Conservation (phyloP, 2,888 invertebrate genomes). For the Eupithecia subfuscata region DNA sequence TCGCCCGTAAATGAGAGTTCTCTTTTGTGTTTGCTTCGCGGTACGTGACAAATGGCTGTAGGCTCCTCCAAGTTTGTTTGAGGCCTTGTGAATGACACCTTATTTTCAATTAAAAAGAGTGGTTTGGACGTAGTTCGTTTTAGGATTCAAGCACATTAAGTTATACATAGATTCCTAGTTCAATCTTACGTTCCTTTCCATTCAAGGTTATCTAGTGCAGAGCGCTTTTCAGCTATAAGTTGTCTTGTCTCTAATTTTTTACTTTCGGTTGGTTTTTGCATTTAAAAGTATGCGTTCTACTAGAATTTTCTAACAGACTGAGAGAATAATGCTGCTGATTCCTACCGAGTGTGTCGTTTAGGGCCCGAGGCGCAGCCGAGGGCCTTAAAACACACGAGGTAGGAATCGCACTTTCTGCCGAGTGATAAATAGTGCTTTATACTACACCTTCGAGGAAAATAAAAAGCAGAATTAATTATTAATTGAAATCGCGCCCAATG, state of each 20-base stretch:
- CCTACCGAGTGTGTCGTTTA: too few species aligned
- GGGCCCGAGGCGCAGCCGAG: too few species aligned
- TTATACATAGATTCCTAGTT: background rate
- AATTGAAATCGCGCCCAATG: too few species aligned
- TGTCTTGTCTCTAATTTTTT: background rate
- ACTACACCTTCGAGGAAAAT: too few species aligned
- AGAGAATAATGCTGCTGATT: too few species aligned
- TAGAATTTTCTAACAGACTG: background rate
- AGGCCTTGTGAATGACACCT: slow-evolving; percentile 3
- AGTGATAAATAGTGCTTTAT: too few species aligned
- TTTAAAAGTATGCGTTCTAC: background rate
- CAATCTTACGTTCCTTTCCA: background rate
- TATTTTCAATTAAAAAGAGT: background rate
- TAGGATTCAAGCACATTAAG: background rate
- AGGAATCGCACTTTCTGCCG: too few species aligned
- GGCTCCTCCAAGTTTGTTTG: background rate
- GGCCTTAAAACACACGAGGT: too few species aligned
- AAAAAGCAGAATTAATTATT: too few species aligned
- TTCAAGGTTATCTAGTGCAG: background rate
- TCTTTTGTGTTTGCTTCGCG: slow-evolving; percentile 10
- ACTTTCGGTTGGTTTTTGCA: background rate
- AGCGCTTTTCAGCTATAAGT: background rate
- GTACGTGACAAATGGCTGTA: slow-evolving; percentile 10
- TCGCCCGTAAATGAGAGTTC: slow-evolving; percentile 16
- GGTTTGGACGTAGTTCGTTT: background rate